Percentiles rank a stretch among this genome's conserved stretches.
Evolutionary conservation across 2,888 invertebrate species (phyloP).

Genomic region (Trachelus tabidus): DNA sequence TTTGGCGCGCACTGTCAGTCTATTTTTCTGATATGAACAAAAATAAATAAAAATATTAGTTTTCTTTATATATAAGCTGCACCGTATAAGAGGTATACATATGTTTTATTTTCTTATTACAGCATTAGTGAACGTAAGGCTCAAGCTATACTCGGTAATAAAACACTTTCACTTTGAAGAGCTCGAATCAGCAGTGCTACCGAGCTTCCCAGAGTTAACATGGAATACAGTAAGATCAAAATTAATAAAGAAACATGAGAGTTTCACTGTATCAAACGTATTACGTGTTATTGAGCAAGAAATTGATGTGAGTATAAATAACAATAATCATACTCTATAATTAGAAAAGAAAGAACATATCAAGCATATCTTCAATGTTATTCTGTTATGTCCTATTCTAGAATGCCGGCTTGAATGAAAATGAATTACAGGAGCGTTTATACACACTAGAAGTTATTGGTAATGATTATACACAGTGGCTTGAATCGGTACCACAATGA

Average conservation of each 20-base stretch:
- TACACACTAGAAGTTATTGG: slow-evolving; percentile 47
- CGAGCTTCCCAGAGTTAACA: slow-evolving; percentile 51
- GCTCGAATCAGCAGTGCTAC: slow-evolving; percentile 46
- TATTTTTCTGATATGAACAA: neutral
- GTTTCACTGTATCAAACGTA: slow-evolving; percentile 41
- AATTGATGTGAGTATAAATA: slow-evolving; percentile 41
- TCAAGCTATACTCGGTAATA: slow-evolving; percentile 33
- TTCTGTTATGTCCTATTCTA: slow-evolving; percentile 17
- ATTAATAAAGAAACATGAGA: slow-evolving; percentile 44
- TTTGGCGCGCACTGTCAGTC: neutral
- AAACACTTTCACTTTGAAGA: slow-evolving; percentile 55
- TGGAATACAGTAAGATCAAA: slow-evolving; percentile 42
- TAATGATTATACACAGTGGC: slow-evolving; percentile 25
- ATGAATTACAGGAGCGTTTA: slow-evolving; percentile 41
- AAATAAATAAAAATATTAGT: neutral
- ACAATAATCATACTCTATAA: neutral
- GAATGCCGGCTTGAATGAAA: slow-evolving; percentile 33
- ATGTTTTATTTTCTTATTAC: neutral
- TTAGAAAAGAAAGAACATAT: neutral
- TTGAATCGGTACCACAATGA: neutral
- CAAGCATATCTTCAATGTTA: neutral
- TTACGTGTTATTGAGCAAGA: slow-evolving; percentile 35
- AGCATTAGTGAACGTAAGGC: slow-evolving; percentile 13
- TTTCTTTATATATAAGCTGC: neutral
- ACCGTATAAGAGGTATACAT: neutral